Conservation (phyloP, 1,140 invertebrate genomes). For the Drosophila dunni region DNA sequence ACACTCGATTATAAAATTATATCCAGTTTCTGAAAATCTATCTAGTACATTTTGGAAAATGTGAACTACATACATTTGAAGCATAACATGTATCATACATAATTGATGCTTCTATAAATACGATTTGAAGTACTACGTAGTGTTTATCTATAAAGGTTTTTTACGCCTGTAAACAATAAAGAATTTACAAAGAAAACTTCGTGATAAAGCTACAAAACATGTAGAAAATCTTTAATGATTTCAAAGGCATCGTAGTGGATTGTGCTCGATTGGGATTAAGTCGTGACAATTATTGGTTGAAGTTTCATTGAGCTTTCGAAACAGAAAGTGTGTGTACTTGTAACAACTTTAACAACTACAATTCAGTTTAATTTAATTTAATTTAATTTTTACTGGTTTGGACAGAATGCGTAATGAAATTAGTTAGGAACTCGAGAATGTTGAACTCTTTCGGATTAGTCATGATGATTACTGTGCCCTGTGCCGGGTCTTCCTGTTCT, state of each 20-base stretch:
- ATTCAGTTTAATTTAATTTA: neutral
- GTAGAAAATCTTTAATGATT: neutral
- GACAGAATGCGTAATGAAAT: conserved; percentile 8
- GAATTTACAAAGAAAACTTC: neutral
- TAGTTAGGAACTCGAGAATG: neutral
- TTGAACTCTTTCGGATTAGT: conserved; percentile 28
- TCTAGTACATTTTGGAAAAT: too few species aligned
- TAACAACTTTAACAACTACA: too few species aligned
- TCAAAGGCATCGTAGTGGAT: conserved; percentile 29
- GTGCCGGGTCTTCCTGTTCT: conserved; percentile 21
- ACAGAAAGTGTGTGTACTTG: neutral
- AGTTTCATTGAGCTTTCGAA: conserved; percentile 33
- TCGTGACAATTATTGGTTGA: conserved; percentile 36
- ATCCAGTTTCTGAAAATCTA: too few species aligned
- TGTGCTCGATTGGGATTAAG: neutral
- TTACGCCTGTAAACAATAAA: neutral
- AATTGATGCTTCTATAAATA: too few species aligned
- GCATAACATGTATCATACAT: too few species aligned
- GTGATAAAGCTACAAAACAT: neutral
- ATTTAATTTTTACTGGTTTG: conserved; percentile 5
- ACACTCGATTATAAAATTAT: too few species aligned
- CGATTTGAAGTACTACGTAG: too few species aligned
- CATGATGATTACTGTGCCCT: conserved; percentile 25
- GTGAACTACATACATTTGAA: too few species aligned
- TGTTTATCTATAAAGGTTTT: neutral